Evolutionary conservation across 2,888 invertebrate species (phyloP).

Genomic region (Drosophila trichaetosa): DNA sequence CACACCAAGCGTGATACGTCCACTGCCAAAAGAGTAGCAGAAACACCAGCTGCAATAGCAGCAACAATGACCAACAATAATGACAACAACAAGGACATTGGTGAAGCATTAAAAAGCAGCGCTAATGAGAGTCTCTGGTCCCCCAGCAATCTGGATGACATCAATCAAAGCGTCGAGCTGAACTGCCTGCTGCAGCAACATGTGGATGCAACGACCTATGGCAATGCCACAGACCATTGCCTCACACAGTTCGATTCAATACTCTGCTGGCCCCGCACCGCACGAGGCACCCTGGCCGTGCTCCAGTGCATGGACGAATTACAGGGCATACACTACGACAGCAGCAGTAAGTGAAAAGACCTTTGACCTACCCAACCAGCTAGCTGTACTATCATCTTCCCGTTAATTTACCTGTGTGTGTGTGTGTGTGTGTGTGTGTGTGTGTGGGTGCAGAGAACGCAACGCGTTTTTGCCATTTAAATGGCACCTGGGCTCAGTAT

Average conservation of each 20-base stretch:
- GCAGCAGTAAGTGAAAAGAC: slow-evolving; percentile 90
- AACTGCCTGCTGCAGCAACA: slow-evolving; percentile 83
- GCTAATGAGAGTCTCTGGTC: slow-evolving; percentile 52
- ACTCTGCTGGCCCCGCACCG: slow-evolving; percentile 94
- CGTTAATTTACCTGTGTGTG: background rate
- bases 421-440: background rate
- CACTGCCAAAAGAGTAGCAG: background rate
- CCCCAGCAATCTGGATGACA: slow-evolving; percentile 72
- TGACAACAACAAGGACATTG: slow-evolving; percentile 17
- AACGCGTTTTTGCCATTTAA: slow-evolving; percentile 90
- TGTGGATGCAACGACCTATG: slow-evolving; percentile 77
- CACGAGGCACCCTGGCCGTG: slow-evolving; percentile 88
- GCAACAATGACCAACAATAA: slow-evolving; percentile 45
- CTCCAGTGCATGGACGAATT: slow-evolving; percentile 93
- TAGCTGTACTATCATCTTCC: background rate
- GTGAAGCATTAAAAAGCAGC: slow-evolving; percentile 50
- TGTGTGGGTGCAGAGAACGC: slow-evolving; percentile 90
- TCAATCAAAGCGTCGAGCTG: slow-evolving; percentile 83
- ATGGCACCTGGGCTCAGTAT: slow-evolving; percentile 94
- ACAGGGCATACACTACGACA: slow-evolving; percentile 92
- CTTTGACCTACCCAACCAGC: slow-evolving; percentile 13
- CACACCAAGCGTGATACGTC: slow-evolving; percentile 13
- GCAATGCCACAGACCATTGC: slow-evolving; percentile 86
- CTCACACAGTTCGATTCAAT: slow-evolving; percentile 90
- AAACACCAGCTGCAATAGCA: slow-evolving; percentile 11